These are phyloP conservation scores for Netelia virgata DNA, from an alignment of 2,888 invertebrate species.

Conservation along the genomic window DNA sequence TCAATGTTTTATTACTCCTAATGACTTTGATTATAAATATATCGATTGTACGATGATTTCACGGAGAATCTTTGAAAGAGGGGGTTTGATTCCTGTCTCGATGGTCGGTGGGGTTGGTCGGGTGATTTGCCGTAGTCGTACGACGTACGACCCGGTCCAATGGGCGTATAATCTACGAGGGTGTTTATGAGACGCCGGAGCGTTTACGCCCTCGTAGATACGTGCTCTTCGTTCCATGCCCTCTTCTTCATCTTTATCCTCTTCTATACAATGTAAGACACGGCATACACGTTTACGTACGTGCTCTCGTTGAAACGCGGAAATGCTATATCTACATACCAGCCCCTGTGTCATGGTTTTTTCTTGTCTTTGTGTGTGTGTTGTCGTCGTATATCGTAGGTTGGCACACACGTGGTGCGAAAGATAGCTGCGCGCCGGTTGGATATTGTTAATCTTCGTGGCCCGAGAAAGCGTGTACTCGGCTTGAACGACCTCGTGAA, in stretches of 20 bases:
- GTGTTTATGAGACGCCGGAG: conserved; percentile 75
- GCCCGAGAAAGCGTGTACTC: conserved; percentile 48
- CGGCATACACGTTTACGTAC: conserved; percentile 68
- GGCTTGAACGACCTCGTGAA: conserved; percentile 49
- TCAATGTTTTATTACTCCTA: neutral
- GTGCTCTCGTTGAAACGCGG: conserved; percentile 65
- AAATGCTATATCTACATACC: conserved; percentile 40
- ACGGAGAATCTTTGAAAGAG: conserved; percentile 22
- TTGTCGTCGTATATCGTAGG: conserved; percentile 30
- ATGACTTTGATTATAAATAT: neutral
- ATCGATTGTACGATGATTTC: conserved; percentile 19
- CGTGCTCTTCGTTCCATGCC: conserved; percentile 71
- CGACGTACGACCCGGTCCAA: conserved; percentile 60
- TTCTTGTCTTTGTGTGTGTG: conserved; percentile 14
- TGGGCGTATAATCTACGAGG: conserved; percentile 77
- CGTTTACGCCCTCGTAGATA: conserved; percentile 76
- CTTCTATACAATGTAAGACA: conserved; percentile 62
- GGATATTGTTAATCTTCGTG: conserved; percentile 80
- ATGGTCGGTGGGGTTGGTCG: conserved; percentile 27
- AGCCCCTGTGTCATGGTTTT: conserved; percentile 20
- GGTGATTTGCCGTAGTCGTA: conserved; percentile 20
- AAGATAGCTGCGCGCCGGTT: conserved; percentile 72
- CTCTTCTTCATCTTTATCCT: conserved; percentile 52
- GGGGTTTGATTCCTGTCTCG: neutral
- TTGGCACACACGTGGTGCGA: conserved; percentile 50